These are phyloP conservation scores for Notarius quadriscutis DNA, from an alignment of 2,113 vertebrate species.

Conservation along the genomic window DNA sequence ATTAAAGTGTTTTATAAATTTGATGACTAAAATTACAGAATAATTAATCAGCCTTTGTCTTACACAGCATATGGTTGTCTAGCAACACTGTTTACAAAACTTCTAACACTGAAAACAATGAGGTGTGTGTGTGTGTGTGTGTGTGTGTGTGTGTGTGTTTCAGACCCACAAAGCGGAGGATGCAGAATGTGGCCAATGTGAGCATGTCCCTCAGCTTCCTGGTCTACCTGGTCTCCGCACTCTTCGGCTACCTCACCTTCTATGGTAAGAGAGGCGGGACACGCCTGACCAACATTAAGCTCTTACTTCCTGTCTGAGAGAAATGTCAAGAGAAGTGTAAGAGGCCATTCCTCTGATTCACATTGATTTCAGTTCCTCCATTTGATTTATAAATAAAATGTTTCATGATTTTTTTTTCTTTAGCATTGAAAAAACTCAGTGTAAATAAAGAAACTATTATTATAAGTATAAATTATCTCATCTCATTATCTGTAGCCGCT, in stretches of 20 bases:
- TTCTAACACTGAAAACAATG: not conserved
- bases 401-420: no score
- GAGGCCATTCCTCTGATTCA: not conserved
- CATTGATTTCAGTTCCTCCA: not conserved
- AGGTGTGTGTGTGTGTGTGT: constrained; percentile 8
- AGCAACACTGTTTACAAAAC: not conserved
- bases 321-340: not conserved
- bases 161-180: constrained; percentile 87
- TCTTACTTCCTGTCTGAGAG: not conserved
- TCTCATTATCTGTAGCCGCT: no score
- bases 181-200: constrained; percentile 86
- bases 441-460: no score
- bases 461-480: no score
- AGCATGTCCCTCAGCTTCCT: constrained; percentile 85
- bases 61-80: not conserved
- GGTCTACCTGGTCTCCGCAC: constrained; percentile 85
- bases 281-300: not conserved
- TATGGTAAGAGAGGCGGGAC: constrained; percentile 76
- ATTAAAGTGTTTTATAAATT: not conserved
- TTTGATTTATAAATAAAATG: no score
- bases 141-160: constrained; percentile 36
- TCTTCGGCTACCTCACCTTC: constrained; percentile 98
- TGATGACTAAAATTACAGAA: not conserved
- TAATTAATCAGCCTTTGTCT: not conserved
- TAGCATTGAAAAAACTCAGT: no score